Percentiles rank a stretch among this genome's conserved stretches.
Evolutionary conservation across 2,113 vertebrate species (phyloP).

Genomic region (Notarius quadriscutis): DNA sequence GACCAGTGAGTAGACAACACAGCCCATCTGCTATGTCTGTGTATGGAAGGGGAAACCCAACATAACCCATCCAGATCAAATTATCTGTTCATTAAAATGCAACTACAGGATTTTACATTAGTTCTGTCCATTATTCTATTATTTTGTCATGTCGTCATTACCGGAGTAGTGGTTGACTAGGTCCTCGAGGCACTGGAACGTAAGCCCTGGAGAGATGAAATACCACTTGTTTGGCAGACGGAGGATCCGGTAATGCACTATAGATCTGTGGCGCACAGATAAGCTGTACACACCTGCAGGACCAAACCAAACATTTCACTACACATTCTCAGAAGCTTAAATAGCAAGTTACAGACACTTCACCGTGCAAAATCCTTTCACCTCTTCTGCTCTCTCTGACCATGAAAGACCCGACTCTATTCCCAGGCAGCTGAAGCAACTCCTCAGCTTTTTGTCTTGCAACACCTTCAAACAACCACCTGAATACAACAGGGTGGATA

Average conservation of each 20-base stretch:
- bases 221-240: conserved; percentile 86
- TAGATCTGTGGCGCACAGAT: conserved; percentile 76
- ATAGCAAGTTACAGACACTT: background rate
- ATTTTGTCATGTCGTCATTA: conserved; percentile 58
- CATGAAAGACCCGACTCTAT: conserved; percentile 82
- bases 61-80: background rate
- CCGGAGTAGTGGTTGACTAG: conserved; percentile 87
- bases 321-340: background rate
- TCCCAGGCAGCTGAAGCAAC: conserved; percentile 79
- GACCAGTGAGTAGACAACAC: conserved; percentile 81
- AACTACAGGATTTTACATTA: background rate
- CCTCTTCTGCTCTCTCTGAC: conserved; percentile 81
- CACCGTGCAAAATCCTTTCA: background rate
- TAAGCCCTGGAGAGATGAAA: conserved; percentile 82
- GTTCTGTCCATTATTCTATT: background rate
- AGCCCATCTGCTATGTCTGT: conserved; percentile 81
- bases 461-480: conserved; percentile 86
- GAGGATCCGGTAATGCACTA: conserved; percentile 85
- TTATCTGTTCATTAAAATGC: background rate
- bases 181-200: conserved; percentile 86
- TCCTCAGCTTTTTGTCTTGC: conserved; percentile 84
- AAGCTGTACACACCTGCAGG: conserved; percentile 78
- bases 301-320: conserved; percentile 22
- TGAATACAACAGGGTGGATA: conserved; percentile 51
- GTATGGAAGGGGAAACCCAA: background rate